Base-by-base conservation (phyloP, 2,797 vertebrate species). In the Xiphophorus birchmanni region DNA sequence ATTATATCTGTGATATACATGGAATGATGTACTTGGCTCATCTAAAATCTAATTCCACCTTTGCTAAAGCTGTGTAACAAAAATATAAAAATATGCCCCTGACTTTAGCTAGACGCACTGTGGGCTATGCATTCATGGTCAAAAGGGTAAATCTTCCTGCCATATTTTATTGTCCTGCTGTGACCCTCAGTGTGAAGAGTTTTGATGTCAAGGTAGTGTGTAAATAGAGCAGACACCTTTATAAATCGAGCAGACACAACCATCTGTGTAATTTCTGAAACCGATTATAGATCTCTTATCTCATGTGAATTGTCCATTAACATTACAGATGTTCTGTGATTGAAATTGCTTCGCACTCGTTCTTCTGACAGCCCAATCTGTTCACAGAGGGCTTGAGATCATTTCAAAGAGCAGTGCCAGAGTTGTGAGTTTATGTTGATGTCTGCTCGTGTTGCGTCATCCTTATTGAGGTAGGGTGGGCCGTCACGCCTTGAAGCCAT, bases 401-500 rank as follows among this genome's bases (percentile, higher is more conserved):
- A 74, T 83, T 82, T 80, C 52, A 48, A 77, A 75, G 73, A 67
- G 73, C 56, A 58, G 69, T 40, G 72, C 77, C 76, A 71, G 42
- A 84, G 82, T 77, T 72, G 58, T 75, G 78, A 79, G 40, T 78
- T 81, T 77, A 71, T 63, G 58, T 74, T 71, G 63, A 73, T 75
- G 76, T 50, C 74, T 52, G 52, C 45, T 76, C 73, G 18, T 75
- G 60, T 81, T 82, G 73, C 75, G 80, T 56, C 85, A 80, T 82
- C 76, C 78, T 73, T 32, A 60, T 77, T 50, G 79, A 82, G 83
- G 73, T 76, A 29, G 76, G 47, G 85, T 75, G 65, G 74, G 71
- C 88, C 82, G 78, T 83, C 82, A 69, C 37, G 69, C 76, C 76
- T 35, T 86, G 82, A 74, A 87, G 82, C 80, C 83, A 92, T 94